These are phyloP conservation scores for Agrotis clavis DNA, from an alignment of 2,888 invertebrate species.

Conservation along the genomic window DNA sequence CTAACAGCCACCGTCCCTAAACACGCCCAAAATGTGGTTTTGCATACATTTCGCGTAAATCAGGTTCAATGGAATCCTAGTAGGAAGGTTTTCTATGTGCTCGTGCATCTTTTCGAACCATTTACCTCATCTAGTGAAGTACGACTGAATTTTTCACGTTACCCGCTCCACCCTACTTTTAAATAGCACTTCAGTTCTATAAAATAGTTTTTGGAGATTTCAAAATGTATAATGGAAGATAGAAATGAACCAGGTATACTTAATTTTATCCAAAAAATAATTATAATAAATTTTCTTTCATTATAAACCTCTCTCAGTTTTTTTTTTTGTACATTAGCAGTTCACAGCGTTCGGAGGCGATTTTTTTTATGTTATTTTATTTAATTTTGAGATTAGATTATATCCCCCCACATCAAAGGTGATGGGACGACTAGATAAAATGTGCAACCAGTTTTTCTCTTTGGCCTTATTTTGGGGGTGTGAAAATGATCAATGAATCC, in stretches of 20 bases:
- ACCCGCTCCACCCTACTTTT: constrained; percentile 41
- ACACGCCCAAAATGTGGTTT: constrained; percentile 1
- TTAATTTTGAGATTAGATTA: too few species aligned
- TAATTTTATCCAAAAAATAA: too few species aligned
- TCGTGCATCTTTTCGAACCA: constrained; percentile 64
- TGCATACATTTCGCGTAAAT: constrained; percentile 37
- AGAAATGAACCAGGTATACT: background rate
- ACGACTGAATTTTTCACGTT: constrained; percentile 62
- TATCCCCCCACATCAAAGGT: too few species aligned
- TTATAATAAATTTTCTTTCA: too few species aligned
- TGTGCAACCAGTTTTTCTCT: too few species aligned
- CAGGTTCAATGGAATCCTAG: constrained; percentile 28
- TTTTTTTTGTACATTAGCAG: too few species aligned
- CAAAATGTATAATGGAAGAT: constrained; percentile 10
- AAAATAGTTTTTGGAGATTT: constrained; percentile 35
- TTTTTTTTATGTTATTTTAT: too few species aligned
- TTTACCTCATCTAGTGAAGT: constrained; percentile 68
- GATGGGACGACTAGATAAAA: too few species aligned
- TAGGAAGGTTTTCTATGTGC: constrained; percentile 35
- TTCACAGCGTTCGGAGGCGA: too few species aligned
- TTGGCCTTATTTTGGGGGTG: too few species aligned
- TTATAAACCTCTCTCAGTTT: too few species aligned
- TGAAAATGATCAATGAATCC: too few species aligned
- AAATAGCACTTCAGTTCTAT: constrained; percentile 22
- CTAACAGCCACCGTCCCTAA: background rate